A percentile compares a stretch with the other conserved stretches of the same genome.
Conservation (phyloP, 1,140 invertebrate genomes). For the Drosophila bifasciata region DNA sequence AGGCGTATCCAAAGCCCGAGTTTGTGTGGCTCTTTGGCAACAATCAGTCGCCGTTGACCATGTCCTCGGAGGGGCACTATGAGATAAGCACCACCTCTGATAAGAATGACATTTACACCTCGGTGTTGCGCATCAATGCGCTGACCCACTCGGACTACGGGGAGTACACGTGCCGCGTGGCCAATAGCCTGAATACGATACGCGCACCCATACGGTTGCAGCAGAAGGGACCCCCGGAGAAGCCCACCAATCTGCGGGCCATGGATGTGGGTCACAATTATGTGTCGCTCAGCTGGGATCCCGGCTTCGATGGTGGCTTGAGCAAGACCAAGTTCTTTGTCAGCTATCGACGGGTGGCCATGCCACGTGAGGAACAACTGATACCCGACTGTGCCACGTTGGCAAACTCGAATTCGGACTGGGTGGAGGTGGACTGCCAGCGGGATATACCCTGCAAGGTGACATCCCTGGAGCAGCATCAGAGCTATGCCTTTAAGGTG, state of each 20-base stretch:
- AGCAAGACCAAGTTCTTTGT: slow-evolving; percentile 94
- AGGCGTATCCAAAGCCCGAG: slow-evolving; percentile 95
- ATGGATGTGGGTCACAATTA: slow-evolving; percentile 90
- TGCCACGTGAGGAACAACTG: slow-evolving; percentile 86
- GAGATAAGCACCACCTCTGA: slow-evolving; percentile 92
- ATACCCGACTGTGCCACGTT: slow-evolving; percentile 87
- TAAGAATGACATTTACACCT: slow-evolving; percentile 94
- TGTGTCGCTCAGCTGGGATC: slow-evolving; percentile 92
- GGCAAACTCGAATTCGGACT: slow-evolving; percentile 87
- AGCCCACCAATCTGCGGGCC: slow-evolving; percentile 89
- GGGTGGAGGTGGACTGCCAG: slow-evolving; percentile 93
- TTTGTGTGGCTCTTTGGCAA: slow-evolving; percentile 95
- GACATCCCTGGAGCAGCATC: slow-evolving; percentile 91
- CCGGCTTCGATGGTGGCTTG: slow-evolving; percentile 95
- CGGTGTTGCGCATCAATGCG: slow-evolving; percentile 90
- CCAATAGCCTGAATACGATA: slow-evolving; percentile 90
- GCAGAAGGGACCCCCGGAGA: slow-evolving; percentile 93
- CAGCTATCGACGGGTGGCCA: slow-evolving; percentile 88
- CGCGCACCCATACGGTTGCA: slow-evolving; percentile 92
- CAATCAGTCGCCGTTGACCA: slow-evolving; percentile 89
- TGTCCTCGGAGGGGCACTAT: slow-evolving; percentile 93
- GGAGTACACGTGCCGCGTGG: slow-evolving; percentile 93
- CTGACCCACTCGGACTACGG: slow-evolving; percentile 93
- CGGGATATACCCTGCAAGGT: slow-evolving; percentile 94
- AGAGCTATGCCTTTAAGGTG: slow-evolving; percentile 92